Percentiles rank a stretch among this genome's conserved stretches.
These are phyloP conservation scores for Pseudomugil gertrudae DNA, from an alignment of 2,797 vertebrate genomes.

Conservation along the genomic window DNA sequence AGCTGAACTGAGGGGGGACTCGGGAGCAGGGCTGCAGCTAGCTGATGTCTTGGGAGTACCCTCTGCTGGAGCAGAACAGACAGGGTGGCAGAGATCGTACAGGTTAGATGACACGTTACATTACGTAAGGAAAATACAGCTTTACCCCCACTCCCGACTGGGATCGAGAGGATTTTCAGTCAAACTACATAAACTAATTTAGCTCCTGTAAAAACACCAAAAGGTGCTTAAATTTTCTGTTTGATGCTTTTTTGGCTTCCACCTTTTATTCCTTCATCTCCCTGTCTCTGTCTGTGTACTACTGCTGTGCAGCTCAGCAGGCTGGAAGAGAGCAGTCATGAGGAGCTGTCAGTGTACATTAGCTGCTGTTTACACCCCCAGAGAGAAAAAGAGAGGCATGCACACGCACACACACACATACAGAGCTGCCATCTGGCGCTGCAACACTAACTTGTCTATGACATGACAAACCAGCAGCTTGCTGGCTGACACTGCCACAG, in stretches of 20 bases:
- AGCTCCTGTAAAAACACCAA: conserved; percentile 71
- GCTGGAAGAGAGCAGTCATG: conserved; percentile 94
- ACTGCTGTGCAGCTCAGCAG: conserved; percentile 78
- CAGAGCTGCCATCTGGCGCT: conserved; percentile 80
- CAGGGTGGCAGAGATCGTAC: conserved; percentile 35
- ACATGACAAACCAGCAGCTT: conserved; percentile 85
- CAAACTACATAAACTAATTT: conserved; percentile 64
- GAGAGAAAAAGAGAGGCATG: conserved; percentile 77
- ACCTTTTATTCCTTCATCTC: conserved; percentile 74
- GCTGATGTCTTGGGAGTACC: conserved; percentile 95
- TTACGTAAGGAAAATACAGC: conserved; percentile 17
- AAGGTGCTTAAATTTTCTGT: conserved; percentile 76
- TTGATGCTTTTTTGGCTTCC: conserved; percentile 75
- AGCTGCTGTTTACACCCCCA: conserved; percentile 94
- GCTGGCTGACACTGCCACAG: conserved; percentile 82
- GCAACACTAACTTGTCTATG: conserved; percentile 83
- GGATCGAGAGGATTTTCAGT: conserved; percentile 60
- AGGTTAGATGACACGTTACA: conserved; percentile 51
- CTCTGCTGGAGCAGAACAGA: conserved; percentile 80
- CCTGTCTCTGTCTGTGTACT: conserved; percentile 74
- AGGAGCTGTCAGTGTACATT: conserved; percentile 97
- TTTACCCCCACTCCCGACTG: conserved; percentile 44
- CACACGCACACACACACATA: conserved; percentile 49
- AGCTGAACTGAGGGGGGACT: conserved; percentile 92
- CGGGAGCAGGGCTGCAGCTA: conserved; percentile 94